Percentiles rank a stretch among this genome's conserved stretches.
Evolutionary conservation across 1,140 invertebrate species (phyloP).

Genomic region (Leptinotarsa texana): DNA sequence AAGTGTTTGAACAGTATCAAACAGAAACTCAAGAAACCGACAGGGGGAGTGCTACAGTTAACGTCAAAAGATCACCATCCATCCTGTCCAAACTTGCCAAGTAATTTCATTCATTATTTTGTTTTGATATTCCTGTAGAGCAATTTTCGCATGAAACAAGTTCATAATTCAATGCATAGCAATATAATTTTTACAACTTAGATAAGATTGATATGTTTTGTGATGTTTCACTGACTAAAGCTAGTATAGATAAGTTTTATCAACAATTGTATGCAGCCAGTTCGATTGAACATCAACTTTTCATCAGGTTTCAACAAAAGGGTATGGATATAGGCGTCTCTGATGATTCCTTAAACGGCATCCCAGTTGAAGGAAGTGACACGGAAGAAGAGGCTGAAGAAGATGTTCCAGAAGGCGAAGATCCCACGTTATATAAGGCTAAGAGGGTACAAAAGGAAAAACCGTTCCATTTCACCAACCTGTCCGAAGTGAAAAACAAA

Average conservation of each 20-base stretch:
- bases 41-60: constrained; percentile 64
- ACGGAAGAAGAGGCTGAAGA: constrained; percentile 66
- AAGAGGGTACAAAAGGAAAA: constrained; percentile 64
- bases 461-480: constrained; percentile 79
- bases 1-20: constrained; percentile 76
- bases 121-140: neutral
- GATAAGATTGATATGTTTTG: no score
- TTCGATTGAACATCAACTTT: neutral
- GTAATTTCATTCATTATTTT: constrained; percentile 53
- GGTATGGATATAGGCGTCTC: constrained; percentile 79
- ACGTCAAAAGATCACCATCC: constrained; percentile 73
- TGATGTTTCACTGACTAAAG: no score
- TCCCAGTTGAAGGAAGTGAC: constrained; percentile 66
- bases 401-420: constrained; percentile 54
- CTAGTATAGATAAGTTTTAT: neutral
- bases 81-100: constrained; percentile 80
- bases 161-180: no score
- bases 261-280: neutral
- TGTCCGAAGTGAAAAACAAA: constrained; percentile 80
- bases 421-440: constrained; percentile 54
- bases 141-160: no score
- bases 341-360: constrained; percentile 74
- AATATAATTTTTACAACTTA: no score
- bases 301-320: constrained; percentile 73
- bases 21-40: constrained; percentile 60